A percentile compares a stretch with the other conserved stretches of the same genome.
Evolutionary conservation across 2,113 vertebrate genomes (phyloP).

Genomic region (Dipodomys spectabilis): DNA sequence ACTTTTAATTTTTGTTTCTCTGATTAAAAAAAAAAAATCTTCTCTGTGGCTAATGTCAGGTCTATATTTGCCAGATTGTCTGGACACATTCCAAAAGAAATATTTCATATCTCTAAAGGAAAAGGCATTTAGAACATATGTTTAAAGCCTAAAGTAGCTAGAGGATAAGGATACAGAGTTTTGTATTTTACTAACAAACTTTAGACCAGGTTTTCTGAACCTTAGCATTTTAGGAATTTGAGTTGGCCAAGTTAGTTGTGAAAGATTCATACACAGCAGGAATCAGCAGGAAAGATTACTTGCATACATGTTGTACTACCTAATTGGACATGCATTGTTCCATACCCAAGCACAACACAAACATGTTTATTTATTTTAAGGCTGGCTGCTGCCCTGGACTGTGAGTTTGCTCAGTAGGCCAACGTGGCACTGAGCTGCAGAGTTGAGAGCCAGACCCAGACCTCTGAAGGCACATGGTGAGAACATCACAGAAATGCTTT

Average conservation of each 20-base stretch:
- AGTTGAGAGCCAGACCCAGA: neutral
- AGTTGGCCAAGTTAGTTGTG: slow-evolving; percentile 45
- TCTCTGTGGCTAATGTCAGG: slow-evolving; percentile 58
- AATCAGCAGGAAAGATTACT: slow-evolving; percentile 54
- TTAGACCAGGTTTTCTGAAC: slow-evolving; percentile 59
- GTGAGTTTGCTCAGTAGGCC: slow-evolving; percentile 5
- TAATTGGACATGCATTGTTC: slow-evolving; percentile 37
- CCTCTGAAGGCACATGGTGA: neutral
- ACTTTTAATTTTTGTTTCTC: slow-evolving; percentile 58
- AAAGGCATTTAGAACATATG: slow-evolving; percentile 45
- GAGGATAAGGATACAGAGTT: slow-evolving; percentile 54
- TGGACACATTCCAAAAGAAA: slow-evolving; percentile 70
- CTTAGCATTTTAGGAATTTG: slow-evolving; percentile 68
- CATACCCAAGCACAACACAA: neutral
- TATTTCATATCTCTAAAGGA: slow-evolving; percentile 58
- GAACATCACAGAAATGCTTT: neutral
- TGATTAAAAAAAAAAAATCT: neutral
- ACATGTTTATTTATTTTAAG: slow-evolving; percentile 50
- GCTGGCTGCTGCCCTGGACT: slow-evolving; percentile 7
- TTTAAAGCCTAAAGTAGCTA: slow-evolving; percentile 64
- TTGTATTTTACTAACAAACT: slow-evolving; percentile 58
- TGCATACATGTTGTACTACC: slow-evolving; percentile 40
- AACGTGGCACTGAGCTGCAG: neutral
- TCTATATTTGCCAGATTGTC: slow-evolving; percentile 57
- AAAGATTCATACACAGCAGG: slow-evolving; percentile 46